Conservation (phyloP, 2,113 vertebrate genomes). For the Chitala chitala region DNA sequence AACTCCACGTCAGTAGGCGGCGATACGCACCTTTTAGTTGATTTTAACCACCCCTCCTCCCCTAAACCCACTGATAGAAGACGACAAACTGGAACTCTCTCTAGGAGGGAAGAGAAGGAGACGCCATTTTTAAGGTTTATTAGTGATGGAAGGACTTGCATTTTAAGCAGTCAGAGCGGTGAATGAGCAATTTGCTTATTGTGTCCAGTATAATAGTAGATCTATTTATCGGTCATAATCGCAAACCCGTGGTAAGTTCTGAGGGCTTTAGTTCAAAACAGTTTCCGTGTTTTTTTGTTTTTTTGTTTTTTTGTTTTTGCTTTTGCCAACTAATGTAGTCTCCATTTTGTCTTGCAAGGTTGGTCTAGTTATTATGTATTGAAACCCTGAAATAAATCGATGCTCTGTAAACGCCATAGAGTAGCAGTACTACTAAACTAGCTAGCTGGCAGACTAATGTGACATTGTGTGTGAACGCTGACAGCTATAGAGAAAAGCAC, state of each 20-base stretch:
- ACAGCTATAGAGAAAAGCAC: too few relatives aligned
- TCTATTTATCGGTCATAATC: background rate
- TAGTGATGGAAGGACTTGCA: slow-evolving; percentile 1
- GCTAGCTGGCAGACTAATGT: too few relatives aligned
- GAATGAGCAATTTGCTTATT: too few relatives aligned
- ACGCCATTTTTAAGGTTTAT: slow-evolving; percentile 28
- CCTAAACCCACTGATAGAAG: background rate
- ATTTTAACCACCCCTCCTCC: fast-evolving
- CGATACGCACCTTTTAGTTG: background rate
- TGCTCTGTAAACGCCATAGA: background rate
- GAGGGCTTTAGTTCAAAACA: background rate
- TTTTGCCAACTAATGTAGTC: background rate
- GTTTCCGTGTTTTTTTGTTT: too few relatives aligned
- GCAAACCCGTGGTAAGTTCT: background rate
- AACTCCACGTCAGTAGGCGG: background rate
- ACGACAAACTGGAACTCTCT: slow-evolving; percentile 16
- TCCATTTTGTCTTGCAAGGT: slow-evolving; percentile 6
- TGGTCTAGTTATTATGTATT: background rate
- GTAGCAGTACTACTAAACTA: too few relatives aligned
- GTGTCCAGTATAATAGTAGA: too few relatives aligned
- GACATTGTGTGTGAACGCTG: too few relatives aligned
- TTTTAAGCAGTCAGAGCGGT: background rate
- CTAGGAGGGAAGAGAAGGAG: slow-evolving; percentile 34
- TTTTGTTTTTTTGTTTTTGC: background rate
- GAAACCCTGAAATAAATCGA: background rate